Conservation (phyloP, 2,888 invertebrate genomes). For the Cheilosia soror region DNA sequence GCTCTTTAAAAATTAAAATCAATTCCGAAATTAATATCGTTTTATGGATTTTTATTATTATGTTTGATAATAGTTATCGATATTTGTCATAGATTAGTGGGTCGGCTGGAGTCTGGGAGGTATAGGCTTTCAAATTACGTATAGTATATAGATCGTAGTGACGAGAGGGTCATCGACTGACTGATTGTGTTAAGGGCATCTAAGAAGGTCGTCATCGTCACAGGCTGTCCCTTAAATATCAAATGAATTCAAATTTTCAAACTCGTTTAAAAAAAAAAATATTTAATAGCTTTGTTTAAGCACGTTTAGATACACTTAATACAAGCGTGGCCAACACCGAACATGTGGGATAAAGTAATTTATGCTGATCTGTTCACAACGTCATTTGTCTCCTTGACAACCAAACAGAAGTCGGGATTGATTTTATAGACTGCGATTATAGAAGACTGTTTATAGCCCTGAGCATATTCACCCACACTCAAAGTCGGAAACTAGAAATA, state of each 20-base stretch:
- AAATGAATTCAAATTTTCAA: too few species aligned
- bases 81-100: constrained; percentile 61
- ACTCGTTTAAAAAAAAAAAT: too few species aligned
- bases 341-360: neutral
- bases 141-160: too few species aligned
- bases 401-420: neutral
- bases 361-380: neutral
- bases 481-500: neutral
- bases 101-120: constrained; percentile 2
- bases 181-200: too few species aligned
- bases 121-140: neutral
- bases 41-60: constrained; percentile 52
- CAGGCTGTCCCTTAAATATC: too few species aligned
- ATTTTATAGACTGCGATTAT: neutral
- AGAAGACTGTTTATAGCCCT: neutral
- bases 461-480: neutral
- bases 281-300: too few species aligned
- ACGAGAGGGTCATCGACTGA: too few species aligned
- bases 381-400: neutral
- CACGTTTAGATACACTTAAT: too few species aligned
- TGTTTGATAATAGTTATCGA: constrained; percentile 55
- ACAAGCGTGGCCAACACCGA: too few species aligned
- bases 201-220: too few species aligned
- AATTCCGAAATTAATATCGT: constrained; percentile 37
- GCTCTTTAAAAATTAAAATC: constrained; percentile 45